Percentiles rank a stretch among this genome's conserved stretches.
Conservation (phyloP, 2,888 invertebrate species). For the Dasysyrphus albostriatus region DNA sequence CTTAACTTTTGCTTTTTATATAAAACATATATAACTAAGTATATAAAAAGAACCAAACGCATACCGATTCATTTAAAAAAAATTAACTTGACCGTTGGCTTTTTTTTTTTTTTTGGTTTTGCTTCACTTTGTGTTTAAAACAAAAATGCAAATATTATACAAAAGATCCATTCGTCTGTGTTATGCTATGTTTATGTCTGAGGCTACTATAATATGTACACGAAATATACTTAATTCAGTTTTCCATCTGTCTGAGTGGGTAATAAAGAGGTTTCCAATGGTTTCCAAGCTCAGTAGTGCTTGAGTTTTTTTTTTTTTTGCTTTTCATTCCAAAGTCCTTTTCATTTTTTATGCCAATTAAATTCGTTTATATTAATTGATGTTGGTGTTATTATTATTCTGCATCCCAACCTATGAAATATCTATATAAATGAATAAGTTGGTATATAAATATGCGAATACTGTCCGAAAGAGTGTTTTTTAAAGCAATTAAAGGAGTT, state of each 20-base stretch:
- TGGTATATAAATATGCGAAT: neutral
- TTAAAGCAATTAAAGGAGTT: slow-evolving; percentile 58
- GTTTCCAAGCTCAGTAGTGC: slow-evolving; percentile 29
- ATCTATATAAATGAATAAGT: neutral
- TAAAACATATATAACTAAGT: neutral
- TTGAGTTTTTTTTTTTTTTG: slow-evolving; percentile 21
- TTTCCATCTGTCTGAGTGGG: slow-evolving; percentile 76
- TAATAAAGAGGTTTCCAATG: slow-evolving; percentile 74
- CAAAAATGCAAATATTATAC: slow-evolving; percentile 53
- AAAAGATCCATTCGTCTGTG: slow-evolving; percentile 31
- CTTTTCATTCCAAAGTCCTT: slow-evolving; percentile 30
- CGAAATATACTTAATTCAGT: slow-evolving; percentile 69
- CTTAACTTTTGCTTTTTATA: slow-evolving; percentile 55
- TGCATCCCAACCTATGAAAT: slow-evolving; percentile 13
- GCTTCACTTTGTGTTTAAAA: neutral
- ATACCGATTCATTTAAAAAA: slow-evolving; percentile 40
- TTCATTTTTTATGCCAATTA: slow-evolving; percentile 70
- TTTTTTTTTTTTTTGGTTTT: slow-evolving; percentile 7
- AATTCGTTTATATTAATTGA: slow-evolving; percentile 74
- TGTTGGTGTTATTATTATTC: slow-evolving; percentile 53
- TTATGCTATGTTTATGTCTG: slow-evolving; percentile 17
- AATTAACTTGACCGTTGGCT: slow-evolving; percentile 26
- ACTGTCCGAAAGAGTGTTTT: slow-evolving; percentile 48
- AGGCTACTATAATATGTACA: slow-evolving; percentile 34
- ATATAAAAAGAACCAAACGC: neutral